Evolutionary conservation across 1,140 invertebrate species (phyloP).

Genomic region (Conus betulinus): DNA sequence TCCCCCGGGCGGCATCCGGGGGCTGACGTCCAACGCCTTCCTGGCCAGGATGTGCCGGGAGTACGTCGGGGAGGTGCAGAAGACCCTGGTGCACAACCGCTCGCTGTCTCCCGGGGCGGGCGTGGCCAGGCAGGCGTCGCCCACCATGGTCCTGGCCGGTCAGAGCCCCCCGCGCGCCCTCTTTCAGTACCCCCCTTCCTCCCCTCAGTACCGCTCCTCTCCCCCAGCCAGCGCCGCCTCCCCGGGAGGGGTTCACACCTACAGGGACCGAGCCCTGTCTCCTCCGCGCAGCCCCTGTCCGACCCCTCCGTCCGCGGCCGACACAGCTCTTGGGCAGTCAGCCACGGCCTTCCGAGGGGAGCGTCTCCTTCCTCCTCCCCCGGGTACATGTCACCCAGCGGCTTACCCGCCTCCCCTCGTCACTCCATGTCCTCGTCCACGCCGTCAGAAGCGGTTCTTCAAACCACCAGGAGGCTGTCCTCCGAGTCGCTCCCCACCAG

Average conservation of each 20-base stretch:
- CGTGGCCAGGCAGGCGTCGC: neutral
- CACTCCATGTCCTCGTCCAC: conserved; percentile 2
- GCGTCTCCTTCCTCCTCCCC: neutral
- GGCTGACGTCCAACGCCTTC: conserved; percentile 49
- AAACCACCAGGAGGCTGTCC: conserved; percentile 30
- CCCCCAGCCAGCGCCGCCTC: neutral
- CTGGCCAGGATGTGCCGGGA: conserved; percentile 43
- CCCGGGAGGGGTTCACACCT: neutral
- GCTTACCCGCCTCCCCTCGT: neutral
- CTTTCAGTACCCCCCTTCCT: neutral
- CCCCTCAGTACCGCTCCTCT: neutral
- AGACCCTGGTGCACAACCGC: neutral
- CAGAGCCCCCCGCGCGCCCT: neutral
- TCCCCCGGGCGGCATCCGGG: conserved; percentile 27
- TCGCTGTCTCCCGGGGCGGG: neutral
- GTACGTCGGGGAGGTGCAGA: conserved; percentile 36
- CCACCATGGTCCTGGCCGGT: neutral
- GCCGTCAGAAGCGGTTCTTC: neutral
- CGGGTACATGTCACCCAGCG: neutral
- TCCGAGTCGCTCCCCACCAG: neutral
- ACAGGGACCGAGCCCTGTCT: neutral
- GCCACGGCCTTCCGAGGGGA: neutral
- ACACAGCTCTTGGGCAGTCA: neutral
- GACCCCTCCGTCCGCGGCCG: neutral
- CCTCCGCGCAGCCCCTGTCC: neutral